Evolutionary conservation across 2,888 invertebrate species (phyloP).

Genomic region (Drosophila mettleri): DNA sequence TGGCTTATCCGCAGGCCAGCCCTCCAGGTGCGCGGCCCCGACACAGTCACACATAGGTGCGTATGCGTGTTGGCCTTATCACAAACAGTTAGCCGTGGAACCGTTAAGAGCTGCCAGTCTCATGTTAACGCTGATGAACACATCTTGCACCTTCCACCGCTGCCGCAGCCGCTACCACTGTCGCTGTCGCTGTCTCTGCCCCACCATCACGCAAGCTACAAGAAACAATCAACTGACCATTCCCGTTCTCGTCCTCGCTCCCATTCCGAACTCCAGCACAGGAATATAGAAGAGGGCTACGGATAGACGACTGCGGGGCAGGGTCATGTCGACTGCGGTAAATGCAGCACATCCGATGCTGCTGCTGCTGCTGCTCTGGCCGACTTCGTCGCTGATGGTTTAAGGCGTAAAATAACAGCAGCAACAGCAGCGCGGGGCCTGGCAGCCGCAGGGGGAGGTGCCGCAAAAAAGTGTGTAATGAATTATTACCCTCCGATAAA

Average conservation of each 20-base stretch:
- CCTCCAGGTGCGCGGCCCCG: slow-evolving; percentile 2
- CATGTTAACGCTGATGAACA: slow-evolving; percentile 63
- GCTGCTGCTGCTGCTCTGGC: slow-evolving; percentile 21
- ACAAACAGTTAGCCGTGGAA: slow-evolving; percentile 54
- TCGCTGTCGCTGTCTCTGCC: neutral
- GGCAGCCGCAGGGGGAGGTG: slow-evolving; percentile 18
- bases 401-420: slow-evolving; percentile 62
- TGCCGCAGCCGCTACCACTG: neutral
- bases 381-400: slow-evolving; percentile 59
- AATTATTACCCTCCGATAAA: slow-evolving; percentile 83
- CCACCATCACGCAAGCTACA: slow-evolving; percentile 57
- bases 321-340: slow-evolving; percentile 73
- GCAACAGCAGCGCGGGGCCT: slow-evolving; percentile 8
- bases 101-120: slow-evolving; percentile 66
- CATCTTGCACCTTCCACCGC: slow-evolving; percentile 31
- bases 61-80: slow-evolving; percentile 50
- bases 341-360: slow-evolving; percentile 75
- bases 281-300: slow-evolving; percentile 9
- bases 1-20: slow-evolving; percentile 39
- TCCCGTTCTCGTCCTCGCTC: slow-evolving; percentile 19
- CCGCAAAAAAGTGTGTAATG: slow-evolving; percentile 74
- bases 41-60: slow-evolving; percentile 29
- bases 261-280: slow-evolving; percentile 30
- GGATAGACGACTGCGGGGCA: slow-evolving; percentile 38
- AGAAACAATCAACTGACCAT: slow-evolving; percentile 63